Conservation (phyloP, 2,888 invertebrate species). For the Macrosiphum euphorbiae region DNA sequence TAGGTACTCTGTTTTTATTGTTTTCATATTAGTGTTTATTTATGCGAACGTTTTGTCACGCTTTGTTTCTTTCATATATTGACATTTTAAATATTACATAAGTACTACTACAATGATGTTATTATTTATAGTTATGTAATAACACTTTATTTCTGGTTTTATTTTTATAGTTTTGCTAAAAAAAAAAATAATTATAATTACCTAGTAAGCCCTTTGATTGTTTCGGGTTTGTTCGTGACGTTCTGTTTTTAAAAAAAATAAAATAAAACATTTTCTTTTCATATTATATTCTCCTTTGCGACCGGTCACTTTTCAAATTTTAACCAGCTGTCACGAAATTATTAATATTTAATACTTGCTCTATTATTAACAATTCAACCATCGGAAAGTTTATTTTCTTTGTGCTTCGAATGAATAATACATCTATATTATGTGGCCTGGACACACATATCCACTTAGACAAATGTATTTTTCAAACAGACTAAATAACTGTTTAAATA, state of each 20-base stretch:
- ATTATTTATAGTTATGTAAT: neutral
- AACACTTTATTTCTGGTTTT: neutral
- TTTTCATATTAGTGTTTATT: neutral
- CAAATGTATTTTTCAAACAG: constrained; percentile 52
- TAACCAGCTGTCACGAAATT: constrained; percentile 16
- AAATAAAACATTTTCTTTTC: neutral
- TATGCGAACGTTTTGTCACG: neutral
- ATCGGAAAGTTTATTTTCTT: constrained; percentile 46
- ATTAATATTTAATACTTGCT: constrained; percentile 37
- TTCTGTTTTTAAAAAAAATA: neutral
- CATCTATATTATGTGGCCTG: constrained; percentile 15
- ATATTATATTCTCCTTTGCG: neutral
- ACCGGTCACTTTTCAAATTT: constrained; percentile 30
- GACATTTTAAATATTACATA: neutral
- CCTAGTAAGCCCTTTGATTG: neutral
- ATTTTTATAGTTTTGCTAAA: neutral
- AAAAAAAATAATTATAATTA: neutral
- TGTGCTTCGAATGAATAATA: constrained; percentile 39
- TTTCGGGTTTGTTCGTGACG: neutral
- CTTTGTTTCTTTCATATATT: neutral
- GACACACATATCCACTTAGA: constrained; percentile 51
- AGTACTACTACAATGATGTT: neutral
- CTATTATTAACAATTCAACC: constrained; percentile 36
- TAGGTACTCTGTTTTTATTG: neutral
- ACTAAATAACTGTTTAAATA: constrained; percentile 52